phyloP scores from a whole-genome alignment of 1,140 invertebrate species.

The Pissodes strobi region DNA sequence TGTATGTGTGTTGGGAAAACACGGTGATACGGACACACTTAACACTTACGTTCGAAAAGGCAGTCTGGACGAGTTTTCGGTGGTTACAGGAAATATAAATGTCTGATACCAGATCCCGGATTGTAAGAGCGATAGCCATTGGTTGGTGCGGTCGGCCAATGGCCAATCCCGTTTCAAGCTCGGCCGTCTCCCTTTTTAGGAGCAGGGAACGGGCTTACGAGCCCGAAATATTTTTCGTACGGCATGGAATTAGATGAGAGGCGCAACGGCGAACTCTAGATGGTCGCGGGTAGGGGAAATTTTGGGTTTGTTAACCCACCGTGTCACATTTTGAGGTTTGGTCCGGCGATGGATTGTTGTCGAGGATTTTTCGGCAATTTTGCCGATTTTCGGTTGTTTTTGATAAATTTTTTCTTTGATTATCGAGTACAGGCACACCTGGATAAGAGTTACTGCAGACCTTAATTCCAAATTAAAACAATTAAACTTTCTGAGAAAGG shows the following conservation, averaged over 20 bases:
- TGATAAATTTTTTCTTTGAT: no score
- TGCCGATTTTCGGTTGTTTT: no score
- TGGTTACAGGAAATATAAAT: constrained; percentile 78
- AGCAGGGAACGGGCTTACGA: constrained; percentile 47
- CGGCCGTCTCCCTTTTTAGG: constrained; percentile 69
- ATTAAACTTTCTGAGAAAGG: no score
- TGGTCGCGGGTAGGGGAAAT: constrained; percentile 29
- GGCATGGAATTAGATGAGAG: constrained; percentile 30
- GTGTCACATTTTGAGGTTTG: constrained; percentile 34
- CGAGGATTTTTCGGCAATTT: constrained; percentile 10
- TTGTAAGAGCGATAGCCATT: constrained; percentile 59
- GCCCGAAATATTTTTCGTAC: constrained; percentile 43
- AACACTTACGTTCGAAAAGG: constrained; percentile 86
- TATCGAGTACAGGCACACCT: no score
- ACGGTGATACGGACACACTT: constrained; percentile 17
- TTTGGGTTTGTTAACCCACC: constrained; percentile 44
- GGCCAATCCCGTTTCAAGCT: constrained; percentile 56
- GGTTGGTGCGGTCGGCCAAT: constrained; percentile 57
- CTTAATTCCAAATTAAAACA: no score
- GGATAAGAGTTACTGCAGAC: no score
- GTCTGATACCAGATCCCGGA: constrained; percentile 80
- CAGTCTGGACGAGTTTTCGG: constrained; percentile 81
- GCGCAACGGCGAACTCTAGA: constrained; percentile 31
- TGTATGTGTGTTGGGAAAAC: constrained; percentile 2
- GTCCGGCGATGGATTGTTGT: constrained; percentile 4